phyloP scores from a whole-genome alignment of 2,113 vertebrate genomes.

The Microtus pennsylvanicus region DNA sequence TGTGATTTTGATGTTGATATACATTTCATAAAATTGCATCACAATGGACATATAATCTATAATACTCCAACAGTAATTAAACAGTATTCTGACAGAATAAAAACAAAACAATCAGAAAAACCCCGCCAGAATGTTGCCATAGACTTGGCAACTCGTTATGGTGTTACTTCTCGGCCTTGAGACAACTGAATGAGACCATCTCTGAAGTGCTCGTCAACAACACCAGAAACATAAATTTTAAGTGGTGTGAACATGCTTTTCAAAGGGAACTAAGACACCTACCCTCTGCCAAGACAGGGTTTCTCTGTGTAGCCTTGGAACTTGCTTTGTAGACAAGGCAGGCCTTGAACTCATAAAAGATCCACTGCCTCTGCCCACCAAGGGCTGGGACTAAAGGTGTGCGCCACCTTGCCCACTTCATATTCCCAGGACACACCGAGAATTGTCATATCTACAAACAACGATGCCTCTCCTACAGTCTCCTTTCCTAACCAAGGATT shows the following conservation, averaged over 20 bases:
- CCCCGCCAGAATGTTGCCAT: background rate
- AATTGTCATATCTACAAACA: background rate
- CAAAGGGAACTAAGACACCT: slow-evolving; percentile 28
- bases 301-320: background rate
- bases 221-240: slow-evolving; percentile 36
- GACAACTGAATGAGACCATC: background rate
- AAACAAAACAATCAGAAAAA: background rate
- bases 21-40: background rate
- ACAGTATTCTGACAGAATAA: background rate
- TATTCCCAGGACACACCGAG: background rate
- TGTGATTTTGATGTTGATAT: slow-evolving; percentile 11
- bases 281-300: background rate
- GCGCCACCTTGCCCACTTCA: background rate
- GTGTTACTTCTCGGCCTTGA: background rate
- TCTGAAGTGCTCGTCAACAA: slow-evolving; percentile 35
- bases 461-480: background rate
- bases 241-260: background rate
- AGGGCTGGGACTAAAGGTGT: background rate
- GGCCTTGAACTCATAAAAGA: background rate
- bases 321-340: background rate
- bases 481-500: background rate
- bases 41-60: slow-evolving; percentile 41
- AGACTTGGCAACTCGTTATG: background rate
- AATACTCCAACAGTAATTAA: background rate
- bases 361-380: background rate